Evolutionary conservation across 1,140 invertebrate genomes (phyloP).

Genomic region (Drosophila prosaltans): DNA sequence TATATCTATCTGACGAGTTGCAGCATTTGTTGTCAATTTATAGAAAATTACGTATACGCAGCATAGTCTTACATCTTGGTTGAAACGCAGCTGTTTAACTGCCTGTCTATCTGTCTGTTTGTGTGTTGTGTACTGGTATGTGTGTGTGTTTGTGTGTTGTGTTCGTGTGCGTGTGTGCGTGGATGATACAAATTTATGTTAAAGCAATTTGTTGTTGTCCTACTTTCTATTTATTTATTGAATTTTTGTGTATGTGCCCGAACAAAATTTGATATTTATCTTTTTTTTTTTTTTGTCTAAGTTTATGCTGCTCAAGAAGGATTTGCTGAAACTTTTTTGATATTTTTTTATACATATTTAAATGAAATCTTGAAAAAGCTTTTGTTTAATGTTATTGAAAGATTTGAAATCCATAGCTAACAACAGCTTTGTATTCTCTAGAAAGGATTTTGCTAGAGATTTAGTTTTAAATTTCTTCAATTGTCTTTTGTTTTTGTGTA

Average conservation of each 20-base stretch:
- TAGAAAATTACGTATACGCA: slow-evolving; percentile 56
- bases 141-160: neutral
- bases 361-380: no score
- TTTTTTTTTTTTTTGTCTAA: slow-evolving; percentile 16
- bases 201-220: slow-evolving; percentile 41
- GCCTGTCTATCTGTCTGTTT: slow-evolving; percentile 22
- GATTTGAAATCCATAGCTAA: no score
- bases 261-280: slow-evolving; percentile 37
- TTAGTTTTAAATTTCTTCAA: neutral
- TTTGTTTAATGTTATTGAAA: no score
- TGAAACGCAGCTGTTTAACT: slow-evolving; percentile 34
- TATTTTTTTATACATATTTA: neutral
- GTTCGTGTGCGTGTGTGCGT: neutral
- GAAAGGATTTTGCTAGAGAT: no score
- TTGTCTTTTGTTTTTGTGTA: neutral
- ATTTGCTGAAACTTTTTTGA: slow-evolving; percentile 1
- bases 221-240: slow-evolving; percentile 27
- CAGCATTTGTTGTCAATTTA: slow-evolving; percentile 34
- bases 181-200: slow-evolving; percentile 38
- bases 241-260: slow-evolving; percentile 7
- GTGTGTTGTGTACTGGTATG: slow-evolving; percentile 7
- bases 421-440: no score
- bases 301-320: slow-evolving; percentile 7
- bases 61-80: slow-evolving; percentile 36
- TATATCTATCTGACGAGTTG: neutral